Conservation (phyloP, 2,888 invertebrate genomes). For the Drosophila multiciliata region DNA sequence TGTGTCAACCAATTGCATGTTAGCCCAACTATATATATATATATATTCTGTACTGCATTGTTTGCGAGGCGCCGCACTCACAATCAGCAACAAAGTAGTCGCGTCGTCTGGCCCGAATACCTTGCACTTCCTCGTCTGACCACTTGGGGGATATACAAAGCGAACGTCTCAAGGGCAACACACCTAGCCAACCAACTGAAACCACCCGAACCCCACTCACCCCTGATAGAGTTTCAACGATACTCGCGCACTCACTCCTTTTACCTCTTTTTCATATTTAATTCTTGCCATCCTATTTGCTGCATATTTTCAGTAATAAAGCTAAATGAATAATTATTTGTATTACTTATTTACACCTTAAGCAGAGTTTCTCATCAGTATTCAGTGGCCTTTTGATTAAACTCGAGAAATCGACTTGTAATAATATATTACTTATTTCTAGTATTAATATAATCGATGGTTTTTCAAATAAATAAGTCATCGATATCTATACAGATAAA, state of each 20-base stretch:
- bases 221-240: background rate
- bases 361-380: background rate
- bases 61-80: slow-evolving; percentile 34
- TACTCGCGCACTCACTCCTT: background rate
- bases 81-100: slow-evolving; percentile 59
- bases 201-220: background rate
- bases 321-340: background rate
- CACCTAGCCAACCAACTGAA: background rate
- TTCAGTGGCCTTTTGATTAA: background rate
- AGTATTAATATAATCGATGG: background rate
- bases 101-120: slow-evolving; percentile 54
- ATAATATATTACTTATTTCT: background rate
- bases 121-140: slow-evolving; percentile 52
- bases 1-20: slow-evolving; percentile 47
- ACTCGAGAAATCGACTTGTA: background rate
- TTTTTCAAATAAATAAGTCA: background rate
- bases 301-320: background rate
- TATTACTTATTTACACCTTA: background rate
- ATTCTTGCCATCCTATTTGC: background rate
- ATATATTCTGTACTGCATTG: slow-evolving; percentile 12
- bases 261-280: background rate
- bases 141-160: slow-evolving; percentile 35
- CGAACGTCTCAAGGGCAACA: slow-evolving; percentile 48
- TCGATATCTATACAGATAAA: background rate
- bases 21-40: slow-evolving; percentile 18